A percentile compares a stretch with the other conserved stretches of the same genome.
Conservation (phyloP, 2,797 vertebrate species). For the Falco concolor region DNA sequence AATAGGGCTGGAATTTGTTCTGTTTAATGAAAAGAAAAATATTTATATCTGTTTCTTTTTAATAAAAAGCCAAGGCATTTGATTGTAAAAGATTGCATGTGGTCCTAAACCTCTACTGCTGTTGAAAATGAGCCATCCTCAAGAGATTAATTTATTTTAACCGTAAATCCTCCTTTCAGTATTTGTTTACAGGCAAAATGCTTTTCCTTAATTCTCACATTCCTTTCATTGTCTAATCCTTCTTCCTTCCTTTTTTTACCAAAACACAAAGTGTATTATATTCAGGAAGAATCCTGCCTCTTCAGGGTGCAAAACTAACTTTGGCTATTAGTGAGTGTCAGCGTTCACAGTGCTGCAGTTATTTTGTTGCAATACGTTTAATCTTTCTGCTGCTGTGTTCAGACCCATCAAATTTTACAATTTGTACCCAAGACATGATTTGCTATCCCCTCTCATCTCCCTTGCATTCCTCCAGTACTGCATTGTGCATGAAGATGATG, state of each 20-base stretch:
- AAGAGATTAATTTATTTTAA: conserved; percentile 48
- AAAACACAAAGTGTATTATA: conserved; percentile 19
- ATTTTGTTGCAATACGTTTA: neutral
- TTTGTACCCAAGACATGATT: neutral
- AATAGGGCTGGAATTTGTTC: conserved; percentile 36
- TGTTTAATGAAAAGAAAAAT: conserved; percentile 66
- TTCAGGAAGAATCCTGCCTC: conserved; percentile 17
- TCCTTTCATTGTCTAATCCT: conserved; percentile 55
- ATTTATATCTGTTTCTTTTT: conserved; percentile 61
- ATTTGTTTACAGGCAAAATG: conserved; percentile 42
- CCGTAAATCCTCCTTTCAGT: conserved; percentile 43
- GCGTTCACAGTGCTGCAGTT: neutral
- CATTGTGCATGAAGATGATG: neutral
- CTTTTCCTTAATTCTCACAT: conserved; percentile 53
- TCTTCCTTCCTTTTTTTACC: conserved; percentile 27
- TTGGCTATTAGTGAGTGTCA: neutral
- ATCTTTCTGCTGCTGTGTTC: neutral
- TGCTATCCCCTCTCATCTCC: neutral
- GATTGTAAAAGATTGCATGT: conserved; percentile 45
- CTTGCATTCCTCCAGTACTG: neutral
- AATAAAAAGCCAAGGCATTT: conserved; percentile 29
- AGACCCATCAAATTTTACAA: neutral
- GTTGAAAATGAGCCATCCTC: conserved; percentile 37
- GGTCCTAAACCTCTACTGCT: conserved; percentile 5
- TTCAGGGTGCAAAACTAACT: conserved; percentile 19